phyloP scores from a whole-genome alignment of 2,113 vertebrate genomes.

The Rattus rattus region DNA sequence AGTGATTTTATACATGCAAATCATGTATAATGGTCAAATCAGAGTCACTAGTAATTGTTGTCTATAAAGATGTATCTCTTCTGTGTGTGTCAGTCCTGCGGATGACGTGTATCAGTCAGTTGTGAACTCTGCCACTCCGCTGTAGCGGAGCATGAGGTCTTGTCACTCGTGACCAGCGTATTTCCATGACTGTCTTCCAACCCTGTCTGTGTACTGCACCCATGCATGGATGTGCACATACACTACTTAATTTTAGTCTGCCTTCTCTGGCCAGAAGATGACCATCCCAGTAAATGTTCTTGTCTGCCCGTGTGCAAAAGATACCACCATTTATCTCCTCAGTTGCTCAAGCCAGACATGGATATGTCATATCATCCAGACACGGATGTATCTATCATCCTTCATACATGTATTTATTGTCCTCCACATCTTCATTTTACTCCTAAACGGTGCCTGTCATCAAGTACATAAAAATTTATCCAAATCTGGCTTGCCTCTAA shows the following conservation, averaged over 20 bases:
- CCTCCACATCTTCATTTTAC: neutral
- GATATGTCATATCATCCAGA: neutral
- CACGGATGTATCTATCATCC: too few species aligned
- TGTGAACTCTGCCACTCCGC: neutral
- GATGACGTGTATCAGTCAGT: neutral
- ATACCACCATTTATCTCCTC: neutral
- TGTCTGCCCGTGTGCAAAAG: neutral
- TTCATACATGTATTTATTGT: too few species aligned
- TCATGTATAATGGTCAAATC: neutral
- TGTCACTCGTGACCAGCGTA: neutral
- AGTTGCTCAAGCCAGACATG: neutral
- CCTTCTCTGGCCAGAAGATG: neutral
- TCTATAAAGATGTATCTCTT: neutral
- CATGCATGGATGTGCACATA: neutral
- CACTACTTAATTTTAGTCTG: conserved; percentile 9
- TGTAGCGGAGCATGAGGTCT: neutral
- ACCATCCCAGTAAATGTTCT: neutral
- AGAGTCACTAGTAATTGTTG: neutral
- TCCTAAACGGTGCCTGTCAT: neutral
- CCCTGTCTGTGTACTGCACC: neutral
- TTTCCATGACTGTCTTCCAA: neutral
- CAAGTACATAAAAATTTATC: too few species aligned
- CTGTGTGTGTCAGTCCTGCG: neutral
- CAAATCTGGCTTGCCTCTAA: too few species aligned
- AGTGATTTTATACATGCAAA: neutral